phyloP scores from a whole-genome alignment of 2,888 invertebrate species.

The Trichopria drosophilae region DNA sequence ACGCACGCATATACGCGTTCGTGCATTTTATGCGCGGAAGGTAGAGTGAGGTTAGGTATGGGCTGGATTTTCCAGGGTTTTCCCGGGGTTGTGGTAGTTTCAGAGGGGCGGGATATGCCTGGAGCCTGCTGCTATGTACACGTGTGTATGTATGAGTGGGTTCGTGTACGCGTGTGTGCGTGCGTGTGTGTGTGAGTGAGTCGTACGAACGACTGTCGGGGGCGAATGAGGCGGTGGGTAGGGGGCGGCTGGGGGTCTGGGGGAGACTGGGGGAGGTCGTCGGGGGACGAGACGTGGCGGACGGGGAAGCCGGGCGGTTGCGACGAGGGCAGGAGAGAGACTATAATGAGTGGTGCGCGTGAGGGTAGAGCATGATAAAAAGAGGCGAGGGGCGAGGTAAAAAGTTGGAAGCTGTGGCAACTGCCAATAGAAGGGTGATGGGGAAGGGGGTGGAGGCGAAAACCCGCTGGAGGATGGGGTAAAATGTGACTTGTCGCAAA shows the following conservation, averaged over 20 bases:
- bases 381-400: conserved; percentile 47
- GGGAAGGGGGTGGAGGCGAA: conserved; percentile 12
- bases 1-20: conserved; percentile 43
- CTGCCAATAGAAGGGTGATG: conserved; percentile 25
- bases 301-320: conserved; percentile 28
- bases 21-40: conserved; percentile 40
- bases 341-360: conserved; percentile 51
- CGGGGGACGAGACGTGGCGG: conserved; percentile 25
- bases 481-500: too few species aligned
- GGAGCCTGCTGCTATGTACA: conserved; percentile 1
- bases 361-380: conserved; percentile 37
- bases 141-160: conserved; percentile 24
- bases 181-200: conserved; percentile 24
- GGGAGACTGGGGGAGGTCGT: conserved; percentile 31
- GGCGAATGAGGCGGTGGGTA: conserved; percentile 27
- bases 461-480: conserved; percentile 6
- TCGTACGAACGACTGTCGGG: conserved; percentile 16
- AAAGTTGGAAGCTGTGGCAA: conserved; percentile 53
- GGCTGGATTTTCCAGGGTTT: conserved; percentile 58
- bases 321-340: conserved; percentile 37
- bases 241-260: conserved; percentile 28
- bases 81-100: conserved; percentile 55
- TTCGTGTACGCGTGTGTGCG: conserved; percentile 20
- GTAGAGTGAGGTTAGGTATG: conserved; percentile 46
- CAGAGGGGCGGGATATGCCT: conserved; percentile 20